Evolutionary conservation across 2,888 invertebrate species (phyloP), one percentile per base, ranked within the genome.

Genomic region (Drosophila rellima): DNA sequence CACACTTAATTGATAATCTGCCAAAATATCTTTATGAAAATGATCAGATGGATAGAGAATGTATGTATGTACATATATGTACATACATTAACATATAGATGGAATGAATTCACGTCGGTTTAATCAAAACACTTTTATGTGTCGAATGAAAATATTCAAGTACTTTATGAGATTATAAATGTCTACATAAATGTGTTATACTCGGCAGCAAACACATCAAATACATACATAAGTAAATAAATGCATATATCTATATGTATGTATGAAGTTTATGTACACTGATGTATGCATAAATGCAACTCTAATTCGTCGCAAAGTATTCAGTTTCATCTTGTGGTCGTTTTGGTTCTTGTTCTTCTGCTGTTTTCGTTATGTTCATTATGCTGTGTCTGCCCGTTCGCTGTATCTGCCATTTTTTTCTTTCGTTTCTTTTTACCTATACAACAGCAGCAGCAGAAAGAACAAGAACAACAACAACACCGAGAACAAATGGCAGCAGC

Each of bases 401-500:
- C 48, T 63, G 67, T 48, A 63, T 74, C 73, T 74, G 82, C 82
- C 85, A 82, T 87, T 87, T 83, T 81, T 74, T 66, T 71, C 33
- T 54, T 48, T 48, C 66, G 60, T 20, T 60, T 45, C 57, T 71
- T 78, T 87, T 68, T 85, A 88, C 82, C 86, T 84, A 76, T 56
- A 73, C 73, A 71, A 37, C 56, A 70, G 39, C 42, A 66, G n/a
- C 57, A 64, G 13, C 67, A 66, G 29, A 42, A 78, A 42, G 50
- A 74, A 26, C 33, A 54, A 20, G 20, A 66, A 39, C 17, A 75
- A 67, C 35, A 70, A 54, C 51, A 62, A 39, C 37, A 37, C 35
- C 44, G 60, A 67, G 69, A 67, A 70, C 63, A 79, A 79, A 76
- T 72, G 67, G 67, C 78, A 76, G 76, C 78, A 51, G 63, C 65